These are phyloP conservation scores for Neodon shergylaensis DNA, from an alignment of 2,113 vertebrate genomes.

Conservation along the genomic window DNA sequence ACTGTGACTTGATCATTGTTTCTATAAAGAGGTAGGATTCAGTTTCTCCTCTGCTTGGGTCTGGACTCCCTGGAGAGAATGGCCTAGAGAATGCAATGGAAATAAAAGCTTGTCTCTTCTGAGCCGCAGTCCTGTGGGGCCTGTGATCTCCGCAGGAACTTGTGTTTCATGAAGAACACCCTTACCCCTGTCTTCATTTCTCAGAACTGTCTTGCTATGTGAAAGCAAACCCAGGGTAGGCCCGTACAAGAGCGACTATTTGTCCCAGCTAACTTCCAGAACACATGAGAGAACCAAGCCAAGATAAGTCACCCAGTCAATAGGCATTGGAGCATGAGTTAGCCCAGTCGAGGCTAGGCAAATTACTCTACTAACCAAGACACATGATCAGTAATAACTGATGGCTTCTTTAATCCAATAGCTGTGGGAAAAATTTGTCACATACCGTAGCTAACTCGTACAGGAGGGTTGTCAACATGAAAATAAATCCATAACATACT, in stretches of 20 bases:
- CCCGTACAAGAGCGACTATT: background rate
- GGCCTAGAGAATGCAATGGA: background rate
- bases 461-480: background rate
- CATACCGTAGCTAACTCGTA: background rate
- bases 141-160: background rate
- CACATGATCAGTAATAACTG: background rate
- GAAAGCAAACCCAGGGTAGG: background rate
- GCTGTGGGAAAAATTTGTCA: background rate
- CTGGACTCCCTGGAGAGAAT: conserved; percentile 1
- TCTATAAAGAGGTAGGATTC: background rate
- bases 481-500: background rate
- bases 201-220: background rate
- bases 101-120: background rate
- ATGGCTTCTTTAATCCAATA: background rate
- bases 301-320: background rate
- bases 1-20: background rate
- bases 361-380: background rate
- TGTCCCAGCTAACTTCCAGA: background rate
- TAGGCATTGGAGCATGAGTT: background rate
- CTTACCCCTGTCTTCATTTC: no score
- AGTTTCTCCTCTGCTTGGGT: background rate
- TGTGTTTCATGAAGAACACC: background rate
- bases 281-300: background rate
- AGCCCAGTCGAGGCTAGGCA: background rate
- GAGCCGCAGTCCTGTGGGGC: background rate